Conservation (phyloP, 2,113 vertebrate genomes). For the Eolophus roseicapilla region DNA sequence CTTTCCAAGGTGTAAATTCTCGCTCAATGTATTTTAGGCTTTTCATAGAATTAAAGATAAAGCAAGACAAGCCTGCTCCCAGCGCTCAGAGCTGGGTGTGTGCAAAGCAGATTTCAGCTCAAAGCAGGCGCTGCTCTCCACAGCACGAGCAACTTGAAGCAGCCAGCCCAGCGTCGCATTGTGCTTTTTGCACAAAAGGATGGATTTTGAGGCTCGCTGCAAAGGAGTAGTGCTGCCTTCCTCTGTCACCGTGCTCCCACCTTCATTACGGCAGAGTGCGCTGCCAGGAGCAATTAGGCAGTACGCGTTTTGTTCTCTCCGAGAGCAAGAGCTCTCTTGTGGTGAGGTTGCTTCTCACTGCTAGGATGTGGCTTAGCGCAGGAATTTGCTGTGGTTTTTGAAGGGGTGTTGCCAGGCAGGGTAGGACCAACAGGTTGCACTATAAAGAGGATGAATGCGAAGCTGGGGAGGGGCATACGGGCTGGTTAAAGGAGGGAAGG, state of each 20-base stretch:
- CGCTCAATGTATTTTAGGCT: neutral
- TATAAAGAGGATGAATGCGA: neutral
- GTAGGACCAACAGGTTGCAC: neutral
- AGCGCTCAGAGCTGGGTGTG: accelerated
- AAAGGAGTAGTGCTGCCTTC: neutral
- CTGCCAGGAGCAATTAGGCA: conserved; percentile 30
- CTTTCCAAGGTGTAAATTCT: neutral
- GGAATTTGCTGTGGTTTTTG: neutral
- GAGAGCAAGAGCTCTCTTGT: neutral
- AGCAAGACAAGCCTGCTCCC: neutral
- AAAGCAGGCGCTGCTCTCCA: neutral
- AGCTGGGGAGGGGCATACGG: neutral
- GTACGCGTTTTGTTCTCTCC: neutral
- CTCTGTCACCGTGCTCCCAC: neutral
- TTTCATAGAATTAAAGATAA: neutral
- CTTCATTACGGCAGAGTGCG: neutral
- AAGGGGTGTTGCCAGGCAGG: neutral
- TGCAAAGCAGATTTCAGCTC: neutral
- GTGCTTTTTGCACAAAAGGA: conserved; percentile 15
- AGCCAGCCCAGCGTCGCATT: neutral
- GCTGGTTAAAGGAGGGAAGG: neutral
- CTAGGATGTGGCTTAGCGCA: neutral
- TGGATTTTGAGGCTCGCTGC: neutral
- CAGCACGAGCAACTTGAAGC: neutral
- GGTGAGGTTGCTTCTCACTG: neutral